Percentiles rank a stretch among this genome's conserved stretches.
Conservation (phyloP, 2,113 vertebrate genomes). For the Stercorarius parasiticus region DNA sequence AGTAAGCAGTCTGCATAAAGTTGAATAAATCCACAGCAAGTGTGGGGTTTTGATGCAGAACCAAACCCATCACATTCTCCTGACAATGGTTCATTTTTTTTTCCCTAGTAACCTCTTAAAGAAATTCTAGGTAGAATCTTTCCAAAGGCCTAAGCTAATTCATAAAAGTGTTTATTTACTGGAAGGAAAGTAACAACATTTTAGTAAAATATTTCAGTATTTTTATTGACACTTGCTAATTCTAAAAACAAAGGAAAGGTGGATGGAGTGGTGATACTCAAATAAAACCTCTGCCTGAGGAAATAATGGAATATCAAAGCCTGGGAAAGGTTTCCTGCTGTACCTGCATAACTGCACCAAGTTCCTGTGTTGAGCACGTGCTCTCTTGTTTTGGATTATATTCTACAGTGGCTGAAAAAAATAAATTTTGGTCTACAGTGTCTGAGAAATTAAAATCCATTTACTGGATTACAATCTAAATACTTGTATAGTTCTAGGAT, state of each 20-base stretch:
- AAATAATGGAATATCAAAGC: background rate
- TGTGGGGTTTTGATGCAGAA: background rate
- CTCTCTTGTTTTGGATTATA: background rate
- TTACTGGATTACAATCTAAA: background rate
- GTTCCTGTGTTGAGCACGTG: too few relatives aligned
- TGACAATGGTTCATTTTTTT: accelerated
- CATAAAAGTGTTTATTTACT: background rate
- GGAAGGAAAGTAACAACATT: background rate
- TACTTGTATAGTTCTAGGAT: background rate
- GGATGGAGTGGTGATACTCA: accelerated
- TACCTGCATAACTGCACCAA: background rate
- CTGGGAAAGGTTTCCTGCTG: background rate
- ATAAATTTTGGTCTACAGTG: background rate
- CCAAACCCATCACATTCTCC: background rate
- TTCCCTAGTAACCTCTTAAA: background rate
- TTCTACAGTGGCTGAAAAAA: background rate
- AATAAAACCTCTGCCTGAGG: accelerated
- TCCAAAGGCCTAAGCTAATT: background rate
- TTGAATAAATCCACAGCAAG: background rate
- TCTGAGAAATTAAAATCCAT: background rate
- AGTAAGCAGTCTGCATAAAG: background rate
- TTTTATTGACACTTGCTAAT: background rate
- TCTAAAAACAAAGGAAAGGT: background rate
- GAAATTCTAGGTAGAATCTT: background rate
- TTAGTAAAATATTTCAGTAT: background rate